A percentile compares a stretch with the other conserved stretches of the same genome.
These are phyloP conservation scores for Syrmaticus mikado DNA, from an alignment of 2,113 vertebrate genomes.

Conservation along the genomic window DNA sequence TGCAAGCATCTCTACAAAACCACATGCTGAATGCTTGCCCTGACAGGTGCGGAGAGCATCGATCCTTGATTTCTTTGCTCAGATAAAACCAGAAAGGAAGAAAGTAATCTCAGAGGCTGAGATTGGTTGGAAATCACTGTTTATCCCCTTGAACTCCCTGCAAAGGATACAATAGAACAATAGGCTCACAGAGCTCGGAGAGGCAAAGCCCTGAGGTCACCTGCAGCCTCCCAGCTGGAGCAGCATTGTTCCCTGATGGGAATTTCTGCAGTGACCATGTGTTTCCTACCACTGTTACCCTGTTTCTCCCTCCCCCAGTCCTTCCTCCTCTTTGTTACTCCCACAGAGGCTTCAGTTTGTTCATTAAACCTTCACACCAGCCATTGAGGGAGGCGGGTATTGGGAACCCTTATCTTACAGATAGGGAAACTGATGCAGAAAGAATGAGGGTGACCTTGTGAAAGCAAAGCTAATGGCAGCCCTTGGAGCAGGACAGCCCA, in stretches of 20 bases:
- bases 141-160: slow-evolving; percentile 61
- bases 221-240: slow-evolving; percentile 58
- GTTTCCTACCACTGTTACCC: slow-evolving; percentile 64
- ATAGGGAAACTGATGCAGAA: neutral
- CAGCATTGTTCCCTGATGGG: slow-evolving; percentile 72
- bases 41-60: neutral
- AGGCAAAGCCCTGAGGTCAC: slow-evolving; percentile 66
- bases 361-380: neutral
- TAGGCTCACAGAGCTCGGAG: slow-evolving; percentile 21
- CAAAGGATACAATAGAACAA: slow-evolving; percentile 68
- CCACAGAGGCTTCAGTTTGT: neutral
- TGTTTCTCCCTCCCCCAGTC: slow-evolving; percentile 49
- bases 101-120: neutral
- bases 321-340: slow-evolving; percentile 65
- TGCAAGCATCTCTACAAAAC: neutral
- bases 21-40: fast-evolving
- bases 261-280: slow-evolving; percentile 60
- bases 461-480: neutral
- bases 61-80: neutral
- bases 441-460: neutral
- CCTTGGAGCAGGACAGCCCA: neutral
- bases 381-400: neutral
- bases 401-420: neutral
- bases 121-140: slow-evolving; percentile 26
- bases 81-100: neutral